These are phyloP conservation scores for Anguilla anguilla DNA, from an alignment of 2,797 vertebrate species.

Conservation along the genomic window DNA sequence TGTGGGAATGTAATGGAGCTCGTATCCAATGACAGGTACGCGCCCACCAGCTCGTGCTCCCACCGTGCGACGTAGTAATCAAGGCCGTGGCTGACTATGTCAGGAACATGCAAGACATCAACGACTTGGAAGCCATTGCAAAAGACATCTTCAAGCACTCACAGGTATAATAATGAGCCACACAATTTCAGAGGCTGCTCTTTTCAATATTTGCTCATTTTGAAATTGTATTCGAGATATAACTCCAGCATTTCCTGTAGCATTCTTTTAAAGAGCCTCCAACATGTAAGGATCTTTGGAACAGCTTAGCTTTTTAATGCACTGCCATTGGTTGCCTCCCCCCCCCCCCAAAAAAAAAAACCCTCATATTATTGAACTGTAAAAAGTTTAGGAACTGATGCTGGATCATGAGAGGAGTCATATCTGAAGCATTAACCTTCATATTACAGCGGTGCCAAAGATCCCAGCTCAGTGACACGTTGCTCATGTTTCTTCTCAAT, in stretches of 20 bases:
- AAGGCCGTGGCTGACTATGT: slow-evolving; percentile 93
- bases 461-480: not conserved
- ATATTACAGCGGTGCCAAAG: not conserved
- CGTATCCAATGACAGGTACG: slow-evolving; percentile 78
- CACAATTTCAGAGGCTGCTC: not conserved
- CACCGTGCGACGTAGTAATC: slow-evolving; percentile 93
- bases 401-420: not conserved
- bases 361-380: not conserved
- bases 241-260: not conserved
- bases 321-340: not conserved
- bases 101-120: slow-evolving; percentile 84
- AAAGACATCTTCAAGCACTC: slow-evolving; percentile 94
- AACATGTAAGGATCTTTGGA: not conserved
- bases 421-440: not conserved
- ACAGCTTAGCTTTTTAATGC: not conserved
- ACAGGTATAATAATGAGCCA: slow-evolving; percentile 73
- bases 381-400: not conserved
- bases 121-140: slow-evolving; percentile 87
- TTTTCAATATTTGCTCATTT: not conserved
- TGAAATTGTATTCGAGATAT: not conserved
- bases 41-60: slow-evolving; percentile 93
- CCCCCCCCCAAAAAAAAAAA: not conserved
- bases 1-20: slow-evolving; percentile 35
- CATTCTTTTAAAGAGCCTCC: not conserved
- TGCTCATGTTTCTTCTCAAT: not conserved